phyloP scores from a whole-genome alignment of 2,113 vertebrate species.

The Misgurnus anguillicaudatus region DNA sequence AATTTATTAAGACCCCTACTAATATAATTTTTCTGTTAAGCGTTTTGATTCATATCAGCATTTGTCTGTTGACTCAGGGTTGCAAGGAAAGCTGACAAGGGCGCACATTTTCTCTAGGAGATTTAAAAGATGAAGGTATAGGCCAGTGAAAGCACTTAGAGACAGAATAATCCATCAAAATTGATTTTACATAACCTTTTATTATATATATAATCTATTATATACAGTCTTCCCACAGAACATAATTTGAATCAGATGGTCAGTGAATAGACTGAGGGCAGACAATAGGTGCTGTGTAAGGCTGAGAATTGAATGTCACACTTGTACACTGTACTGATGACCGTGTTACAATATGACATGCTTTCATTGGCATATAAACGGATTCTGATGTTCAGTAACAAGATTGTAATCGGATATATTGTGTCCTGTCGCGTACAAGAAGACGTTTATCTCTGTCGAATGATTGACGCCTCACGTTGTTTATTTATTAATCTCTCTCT shows the following conservation, averaged over 20 bases:
- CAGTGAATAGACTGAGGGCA: no score
- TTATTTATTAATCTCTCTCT: conserved; percentile 10
- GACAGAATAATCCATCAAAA: conserved; percentile 55
- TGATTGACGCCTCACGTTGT: conserved; percentile 5
- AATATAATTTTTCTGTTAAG: neutral
- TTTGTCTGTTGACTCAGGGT: conserved; percentile 1
- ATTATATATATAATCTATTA: no score
- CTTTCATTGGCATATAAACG: neutral
- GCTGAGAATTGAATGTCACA: no score
- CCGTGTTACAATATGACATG: neutral
- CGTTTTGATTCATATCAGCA: neutral
- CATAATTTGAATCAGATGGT: no score
- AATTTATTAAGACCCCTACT: neutral
- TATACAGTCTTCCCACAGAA: no score
- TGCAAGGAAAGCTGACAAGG: neutral
- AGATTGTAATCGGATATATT: conserved; percentile 11
- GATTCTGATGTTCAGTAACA: conserved; percentile 12
- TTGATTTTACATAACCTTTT: no score
- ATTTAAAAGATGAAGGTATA: conserved; percentile 53
- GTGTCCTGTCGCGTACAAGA: neutral
- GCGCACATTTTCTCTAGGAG: conserved; percentile 51
- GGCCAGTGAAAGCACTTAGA: conserved; percentile 15
- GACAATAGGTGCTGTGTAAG: no score
- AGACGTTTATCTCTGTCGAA: neutral
- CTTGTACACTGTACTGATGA: neutral